Percentiles rank a stretch among this genome's conserved stretches.
Conservation (phyloP, 1,140 invertebrate genomes). For the Drosophila carrolli region DNA sequence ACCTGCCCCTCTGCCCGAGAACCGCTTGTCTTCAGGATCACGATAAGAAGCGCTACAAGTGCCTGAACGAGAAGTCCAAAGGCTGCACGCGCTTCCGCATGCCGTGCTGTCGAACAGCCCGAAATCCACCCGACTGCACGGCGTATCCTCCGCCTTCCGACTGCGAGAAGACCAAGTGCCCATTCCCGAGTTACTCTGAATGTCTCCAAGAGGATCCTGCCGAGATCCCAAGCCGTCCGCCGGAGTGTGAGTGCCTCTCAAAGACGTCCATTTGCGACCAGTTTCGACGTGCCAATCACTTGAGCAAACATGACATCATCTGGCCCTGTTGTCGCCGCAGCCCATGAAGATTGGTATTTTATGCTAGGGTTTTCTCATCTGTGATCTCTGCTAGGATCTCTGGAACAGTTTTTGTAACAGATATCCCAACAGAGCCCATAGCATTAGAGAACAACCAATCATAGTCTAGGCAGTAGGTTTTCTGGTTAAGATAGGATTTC, state of each 20-base stretch:
- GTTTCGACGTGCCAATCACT: neutral
- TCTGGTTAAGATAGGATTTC: neutral
- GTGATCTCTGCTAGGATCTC: too few relatives aligned
- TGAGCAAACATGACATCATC: neutral
- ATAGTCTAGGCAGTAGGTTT: neutral
- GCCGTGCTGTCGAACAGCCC: slow-evolving; percentile 47
- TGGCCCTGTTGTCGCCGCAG: neutral
- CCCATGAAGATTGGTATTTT: neutral
- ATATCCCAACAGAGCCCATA: neutral
- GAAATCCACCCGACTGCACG: slow-evolving; percentile 36
- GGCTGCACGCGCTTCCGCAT: slow-evolving; percentile 30
- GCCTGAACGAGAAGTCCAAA: neutral
- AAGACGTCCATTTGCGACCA: neutral
- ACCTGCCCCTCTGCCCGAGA: slow-evolving; percentile 12
- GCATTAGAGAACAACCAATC: neutral
- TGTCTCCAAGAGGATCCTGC: slow-evolving; percentile 27
- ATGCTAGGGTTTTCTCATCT: too few relatives aligned
- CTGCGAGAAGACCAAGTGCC: slow-evolving; percentile 51
- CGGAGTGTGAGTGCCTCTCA: slow-evolving; percentile 29
- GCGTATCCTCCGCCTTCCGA: rapidly evolving
- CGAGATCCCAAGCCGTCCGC: neutral
- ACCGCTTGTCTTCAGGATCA: slow-evolving; percentile 15
- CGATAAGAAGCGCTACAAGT: slow-evolving; percentile 7
- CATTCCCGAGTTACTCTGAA: slow-evolving; percentile 68
- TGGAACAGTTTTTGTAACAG: neutral